phyloP scores from a whole-genome alignment of 2,888 invertebrate genomes.

The Aleiodes alternator region DNA sequence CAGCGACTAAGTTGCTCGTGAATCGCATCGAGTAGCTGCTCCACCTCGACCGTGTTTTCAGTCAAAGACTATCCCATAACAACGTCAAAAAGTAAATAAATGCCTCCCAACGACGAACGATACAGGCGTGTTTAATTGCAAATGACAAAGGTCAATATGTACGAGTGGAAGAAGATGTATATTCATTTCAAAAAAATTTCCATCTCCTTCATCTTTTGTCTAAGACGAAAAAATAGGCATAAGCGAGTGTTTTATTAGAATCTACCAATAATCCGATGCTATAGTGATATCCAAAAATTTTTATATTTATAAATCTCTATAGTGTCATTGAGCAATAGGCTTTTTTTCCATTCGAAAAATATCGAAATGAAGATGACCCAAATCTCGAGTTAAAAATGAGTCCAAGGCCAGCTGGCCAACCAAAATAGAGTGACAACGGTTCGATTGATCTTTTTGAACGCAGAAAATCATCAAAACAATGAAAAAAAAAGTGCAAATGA shows the following conservation, averaged over 20 bases:
- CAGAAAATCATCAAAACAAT: background rate
- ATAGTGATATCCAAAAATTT: too few species aligned
- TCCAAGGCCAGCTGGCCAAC: constrained; percentile 25
- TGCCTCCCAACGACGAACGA: too few species aligned
- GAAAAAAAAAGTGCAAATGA: background rate
- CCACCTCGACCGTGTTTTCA: constrained; percentile 22
- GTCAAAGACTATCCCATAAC: background rate
- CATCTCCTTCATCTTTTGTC: background rate
- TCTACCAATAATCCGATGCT: too few species aligned
- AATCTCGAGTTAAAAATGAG: constrained; percentile 10
- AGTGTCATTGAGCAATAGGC: too few species aligned
- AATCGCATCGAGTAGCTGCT: constrained; percentile 38
- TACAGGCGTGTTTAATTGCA: constrained; percentile 1
- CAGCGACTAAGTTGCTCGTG: constrained; percentile 56
- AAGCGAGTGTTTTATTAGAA: too few species aligned
- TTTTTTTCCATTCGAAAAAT: background rate
- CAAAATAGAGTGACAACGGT: constrained; percentile 39
- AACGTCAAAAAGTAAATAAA: too few species aligned
- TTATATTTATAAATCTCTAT: too few species aligned
- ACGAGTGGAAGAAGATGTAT: background rate
- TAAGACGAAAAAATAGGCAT: background rate
- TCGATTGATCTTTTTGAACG: background rate
- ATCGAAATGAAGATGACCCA: constrained; percentile 11
- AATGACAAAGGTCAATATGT: constrained; percentile 1
- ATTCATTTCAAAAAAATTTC: background rate